Base-by-base conservation (phyloP, 2,888 invertebrate species). In the Argyresthia albistria region DNA sequence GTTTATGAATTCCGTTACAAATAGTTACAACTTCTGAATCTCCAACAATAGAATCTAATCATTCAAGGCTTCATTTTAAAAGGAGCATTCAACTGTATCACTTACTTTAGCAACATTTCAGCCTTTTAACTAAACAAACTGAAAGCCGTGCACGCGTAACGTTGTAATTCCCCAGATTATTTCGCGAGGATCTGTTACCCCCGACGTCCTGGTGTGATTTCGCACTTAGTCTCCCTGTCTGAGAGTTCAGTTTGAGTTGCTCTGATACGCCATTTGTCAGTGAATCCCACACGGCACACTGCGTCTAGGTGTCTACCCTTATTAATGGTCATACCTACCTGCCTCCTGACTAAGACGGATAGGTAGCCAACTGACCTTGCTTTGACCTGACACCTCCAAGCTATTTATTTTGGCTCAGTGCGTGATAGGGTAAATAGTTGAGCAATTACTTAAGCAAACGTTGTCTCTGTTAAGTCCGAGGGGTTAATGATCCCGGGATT, bases 261-360 rank as follows among this genome's bases (percentile, higher is more conserved):
- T 37, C 39, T 14, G 43, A 25, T 43, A 48, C 37, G 50, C 55
- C 55, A 59, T 60, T 60, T 59, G 48, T 58, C 55, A 60, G 57
- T 55, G 57, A 61, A 61, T 60, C 61, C 58, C 51, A 48, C 57
- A 57, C 57, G 59, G 52, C 56, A 53, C 59, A 60, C 59, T 58
- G 59, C 58, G 54, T 55, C 53, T 48, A 43, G 52, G 49, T 58
- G 65, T 66, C 63, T 58, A 57, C 58, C 65, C 57, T 61, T 71
- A 71, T 69, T 67, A 70, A 71, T 71, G 63, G 62, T 57, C 55
- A 56, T 63, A 63, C 64, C 70, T 69, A 61, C 58, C 70, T 69
- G 62, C 58, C 61, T 49, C 43, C 63, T 59, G 64, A 66, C 67
- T 60, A 56, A 67, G 69, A 71, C 61, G 61, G 61, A 73, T 71